Evolutionary conservation across 2,888 invertebrate species (phyloP).

Genomic region (Machimus atricapillus): DNA sequence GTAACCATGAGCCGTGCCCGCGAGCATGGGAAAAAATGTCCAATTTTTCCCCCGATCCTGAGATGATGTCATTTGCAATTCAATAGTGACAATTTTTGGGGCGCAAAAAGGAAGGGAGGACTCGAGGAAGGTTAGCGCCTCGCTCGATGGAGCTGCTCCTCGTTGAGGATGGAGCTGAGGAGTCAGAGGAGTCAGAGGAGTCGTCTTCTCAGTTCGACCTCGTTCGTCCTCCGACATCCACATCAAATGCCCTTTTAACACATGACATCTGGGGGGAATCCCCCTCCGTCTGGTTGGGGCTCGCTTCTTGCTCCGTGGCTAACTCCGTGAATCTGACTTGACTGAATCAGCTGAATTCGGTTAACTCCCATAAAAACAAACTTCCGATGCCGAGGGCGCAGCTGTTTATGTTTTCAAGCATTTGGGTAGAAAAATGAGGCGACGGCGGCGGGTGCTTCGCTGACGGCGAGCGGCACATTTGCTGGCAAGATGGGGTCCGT

Average conservation of each 20-base stretch:
- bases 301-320: not conserved
- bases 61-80: conserved; percentile 38
- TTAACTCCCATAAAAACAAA: conserved; percentile 31
- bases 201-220: not conserved
- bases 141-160: not conserved
- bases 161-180: not conserved
- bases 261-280: conserved; percentile 20
- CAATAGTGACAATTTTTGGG: conserved; percentile 25
- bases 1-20: not conserved
- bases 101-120: not conserved
- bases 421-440: not conserved
- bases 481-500: not conserved
- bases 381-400: conserved; percentile 26
- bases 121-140: not conserved
- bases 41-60: conserved; percentile 18
- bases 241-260: conserved; percentile 29
- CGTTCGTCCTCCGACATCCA: not conserved
- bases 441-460: not conserved
- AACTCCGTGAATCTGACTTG: not conserved
- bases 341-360: conserved; percentile 13
- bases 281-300: not conserved
- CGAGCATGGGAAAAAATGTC: conserved; percentile 1
- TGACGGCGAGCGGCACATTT: not conserved
- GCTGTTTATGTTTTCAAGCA: conserved; percentile 21
- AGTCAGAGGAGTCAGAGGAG: not conserved